Conservation (phyloP, 1,140 invertebrate species). For the Episyrphus balteatus region DNA sequence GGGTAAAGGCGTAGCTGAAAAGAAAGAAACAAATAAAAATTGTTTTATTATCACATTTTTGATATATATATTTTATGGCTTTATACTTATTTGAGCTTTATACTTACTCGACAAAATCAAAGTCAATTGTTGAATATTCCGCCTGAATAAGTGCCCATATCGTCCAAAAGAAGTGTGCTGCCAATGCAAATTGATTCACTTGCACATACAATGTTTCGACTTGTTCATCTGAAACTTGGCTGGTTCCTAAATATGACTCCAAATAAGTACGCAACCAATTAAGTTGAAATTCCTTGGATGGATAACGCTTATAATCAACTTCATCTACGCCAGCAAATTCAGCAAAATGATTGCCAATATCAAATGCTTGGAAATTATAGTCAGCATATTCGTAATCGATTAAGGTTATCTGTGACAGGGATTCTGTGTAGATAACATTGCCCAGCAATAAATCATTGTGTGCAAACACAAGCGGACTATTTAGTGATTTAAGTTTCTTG, state of each 20-base stretch:
- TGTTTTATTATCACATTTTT: constrained; percentile 3
- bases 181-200: constrained; percentile 69
- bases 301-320: constrained; percentile 69
- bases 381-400: constrained; percentile 97
- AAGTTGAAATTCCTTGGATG: constrained; percentile 64
- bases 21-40: constrained; percentile 12
- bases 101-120: constrained; percentile 82
- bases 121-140: constrained; percentile 82
- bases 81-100: constrained; percentile 6
- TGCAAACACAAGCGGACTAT: constrained; percentile 83
- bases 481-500: constrained; percentile 47
- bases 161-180: constrained; percentile 84
- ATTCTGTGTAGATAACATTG: constrained; percentile 79
- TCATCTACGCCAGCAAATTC: constrained; percentile 87
- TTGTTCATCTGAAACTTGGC: constrained; percentile 42
- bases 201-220: constrained; percentile 62
- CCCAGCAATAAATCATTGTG: constrained; percentile 95
- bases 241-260: constrained; percentile 43
- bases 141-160: constrained; percentile 88
- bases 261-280: constrained; percentile 74
- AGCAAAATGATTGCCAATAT: constrained; percentile 96
- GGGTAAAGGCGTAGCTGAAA: constrained; percentile 53
- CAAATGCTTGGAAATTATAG: constrained; percentile 89
- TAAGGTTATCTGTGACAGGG: constrained; percentile 66
- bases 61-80: not conserved